phyloP scores from a whole-genome alignment of 2,797 vertebrate species.

The Gallinago stenura region DNA sequence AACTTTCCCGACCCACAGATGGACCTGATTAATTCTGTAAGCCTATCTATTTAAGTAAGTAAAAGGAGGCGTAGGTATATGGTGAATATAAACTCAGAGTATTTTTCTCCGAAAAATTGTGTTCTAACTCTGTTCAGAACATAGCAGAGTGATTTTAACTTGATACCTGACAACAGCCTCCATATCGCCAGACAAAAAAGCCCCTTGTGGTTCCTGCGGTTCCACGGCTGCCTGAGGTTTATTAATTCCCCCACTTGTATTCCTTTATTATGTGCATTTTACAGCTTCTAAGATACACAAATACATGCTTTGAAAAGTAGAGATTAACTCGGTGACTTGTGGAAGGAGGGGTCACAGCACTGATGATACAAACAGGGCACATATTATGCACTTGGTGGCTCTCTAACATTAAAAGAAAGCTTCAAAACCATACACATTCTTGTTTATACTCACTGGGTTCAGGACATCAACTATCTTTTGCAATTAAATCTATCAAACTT shows the following conservation, averaged over 20 bases:
- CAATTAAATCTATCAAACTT: constrained; percentile 71
- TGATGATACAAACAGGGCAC: constrained; percentile 2
- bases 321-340: not conserved
- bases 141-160: not conserved
- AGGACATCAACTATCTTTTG: constrained; percentile 44
- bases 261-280: not conserved
- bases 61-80: not conserved
- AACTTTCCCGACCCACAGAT: not conserved
- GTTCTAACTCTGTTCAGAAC: not conserved
- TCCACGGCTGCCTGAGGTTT: not conserved
- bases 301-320: not conserved
- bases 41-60: not conserved
- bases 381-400: constrained; percentile 43
- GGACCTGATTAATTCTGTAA: not conserved
- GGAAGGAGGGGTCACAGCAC: constrained; percentile 6
- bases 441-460: constrained; percentile 4
- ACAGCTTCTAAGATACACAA: not conserved
- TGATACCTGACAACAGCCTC: not conserved
- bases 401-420: constrained; percentile 64
- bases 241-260: not conserved
- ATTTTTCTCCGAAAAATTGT: not conserved
- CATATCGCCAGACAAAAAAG: not conserved
- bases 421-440: not conserved
- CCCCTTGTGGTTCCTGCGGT: not conserved
- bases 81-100: not conserved